Conservation (phyloP, 2,113 vertebrate species). For the Catagonus wagneri region DNA sequence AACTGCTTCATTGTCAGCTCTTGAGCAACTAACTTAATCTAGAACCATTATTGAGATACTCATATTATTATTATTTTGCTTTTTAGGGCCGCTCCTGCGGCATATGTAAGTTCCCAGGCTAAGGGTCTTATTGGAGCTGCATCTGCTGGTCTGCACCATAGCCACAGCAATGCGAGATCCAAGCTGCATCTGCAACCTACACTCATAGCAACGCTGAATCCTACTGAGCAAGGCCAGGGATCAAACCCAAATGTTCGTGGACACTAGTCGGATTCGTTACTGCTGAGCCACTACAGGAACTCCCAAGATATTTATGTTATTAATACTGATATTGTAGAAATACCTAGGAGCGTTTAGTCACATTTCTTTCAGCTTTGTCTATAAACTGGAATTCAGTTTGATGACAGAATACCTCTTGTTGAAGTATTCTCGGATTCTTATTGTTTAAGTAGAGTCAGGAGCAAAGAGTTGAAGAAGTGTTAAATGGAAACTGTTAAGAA, state of each 20-base stretch:
- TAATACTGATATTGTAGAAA: neutral
- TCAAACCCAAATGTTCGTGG: too few relatives aligned
- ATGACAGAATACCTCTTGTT: neutral
- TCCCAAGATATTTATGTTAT: neutral
- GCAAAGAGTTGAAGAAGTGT: neutral
- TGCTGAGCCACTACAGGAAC: too few relatives aligned
- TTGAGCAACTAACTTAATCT: neutral
- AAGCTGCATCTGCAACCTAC: too few relatives aligned
- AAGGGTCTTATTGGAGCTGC: too few relatives aligned
- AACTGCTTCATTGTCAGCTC: neutral
- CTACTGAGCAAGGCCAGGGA: too few relatives aligned
- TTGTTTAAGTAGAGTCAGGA: neutral
- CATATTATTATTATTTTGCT: neutral
- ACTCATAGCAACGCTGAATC: too few relatives aligned
- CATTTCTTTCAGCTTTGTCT: neutral
- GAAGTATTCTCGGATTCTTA: conserved; percentile 21
- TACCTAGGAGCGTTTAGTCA: neutral
- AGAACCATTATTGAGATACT: neutral
- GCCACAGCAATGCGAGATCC: too few relatives aligned
- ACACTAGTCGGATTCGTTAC: too few relatives aligned
- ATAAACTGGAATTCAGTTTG: conserved; percentile 39
- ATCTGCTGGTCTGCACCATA: too few relatives aligned
- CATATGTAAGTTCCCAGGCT: too few relatives aligned
- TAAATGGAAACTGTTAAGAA: neutral
- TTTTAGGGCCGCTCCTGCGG: too few relatives aligned